Conservation (phyloP, 1,140 invertebrate genomes). For the Palaemon carinicauda region DNA sequence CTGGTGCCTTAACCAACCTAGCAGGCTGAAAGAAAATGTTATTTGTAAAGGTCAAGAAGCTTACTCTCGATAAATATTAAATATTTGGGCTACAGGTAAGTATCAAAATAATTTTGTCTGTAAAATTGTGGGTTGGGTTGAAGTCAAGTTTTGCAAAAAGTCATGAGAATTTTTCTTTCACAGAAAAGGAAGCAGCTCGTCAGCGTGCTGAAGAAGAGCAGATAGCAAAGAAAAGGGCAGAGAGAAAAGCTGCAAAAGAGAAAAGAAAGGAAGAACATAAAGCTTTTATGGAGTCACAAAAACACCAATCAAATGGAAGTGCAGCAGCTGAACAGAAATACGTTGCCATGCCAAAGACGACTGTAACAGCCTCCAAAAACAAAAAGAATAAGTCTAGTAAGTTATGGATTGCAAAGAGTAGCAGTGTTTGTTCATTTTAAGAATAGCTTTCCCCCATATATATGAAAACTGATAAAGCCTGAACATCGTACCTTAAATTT, state of each 20-base stretch:
- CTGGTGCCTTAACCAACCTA: too few relatives aligned
- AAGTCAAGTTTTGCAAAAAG: not conserved
- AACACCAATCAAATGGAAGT: conserved; percentile 14
- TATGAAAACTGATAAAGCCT: not conserved
- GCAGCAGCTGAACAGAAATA: conserved; percentile 11
- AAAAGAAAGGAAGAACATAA: conserved; percentile 40
- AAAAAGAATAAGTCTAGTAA: conserved; percentile 18
- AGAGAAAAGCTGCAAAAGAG: conserved; percentile 54
- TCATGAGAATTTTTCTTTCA: not conserved
- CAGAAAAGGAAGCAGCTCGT: conserved; percentile 33
- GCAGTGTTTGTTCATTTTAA: too few relatives aligned
- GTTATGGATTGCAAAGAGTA: not conserved
- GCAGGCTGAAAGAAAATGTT: too few relatives aligned
- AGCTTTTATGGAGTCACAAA: not conserved
- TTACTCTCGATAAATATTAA: too few relatives aligned
- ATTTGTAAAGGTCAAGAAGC: too few relatives aligned
- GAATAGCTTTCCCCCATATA: too few relatives aligned
- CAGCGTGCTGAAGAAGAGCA: conserved; percentile 29
- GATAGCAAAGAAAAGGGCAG: conserved; percentile 40
- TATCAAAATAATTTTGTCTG: too few relatives aligned
- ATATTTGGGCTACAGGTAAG: too few relatives aligned
- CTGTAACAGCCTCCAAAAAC: not conserved
- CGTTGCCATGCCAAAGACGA: conserved; percentile 15
- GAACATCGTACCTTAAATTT: not conserved
- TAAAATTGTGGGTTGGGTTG: too few relatives aligned